phyloP scores from a whole-genome alignment of 2,113 vertebrate species.

The Tonatia bakeri region DNA sequence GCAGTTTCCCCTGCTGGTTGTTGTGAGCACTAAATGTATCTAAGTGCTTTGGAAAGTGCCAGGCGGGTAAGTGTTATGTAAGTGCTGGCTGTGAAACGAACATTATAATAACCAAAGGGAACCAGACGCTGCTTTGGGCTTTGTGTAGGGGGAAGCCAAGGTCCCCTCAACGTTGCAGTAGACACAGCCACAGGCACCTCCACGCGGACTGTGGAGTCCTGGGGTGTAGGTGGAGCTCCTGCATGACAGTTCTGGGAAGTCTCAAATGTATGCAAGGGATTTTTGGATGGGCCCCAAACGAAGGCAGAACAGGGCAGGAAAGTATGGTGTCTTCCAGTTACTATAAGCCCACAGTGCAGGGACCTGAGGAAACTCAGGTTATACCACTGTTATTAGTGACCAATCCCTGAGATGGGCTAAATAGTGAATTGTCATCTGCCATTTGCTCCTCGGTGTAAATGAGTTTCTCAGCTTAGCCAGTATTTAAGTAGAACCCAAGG shows the following conservation, averaged over 20 bases:
- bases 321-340: not conserved
- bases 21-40: not conserved
- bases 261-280: not conserved
- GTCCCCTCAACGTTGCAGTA: not conserved
- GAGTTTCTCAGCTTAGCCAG: not conserved
- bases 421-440: not conserved
- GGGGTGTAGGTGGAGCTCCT: not conserved
- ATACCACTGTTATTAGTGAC: not conserved
- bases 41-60: not conserved
- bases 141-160: accelerated
- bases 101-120: not conserved
- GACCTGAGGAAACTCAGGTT: not conserved
- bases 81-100: not conserved
- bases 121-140: not conserved
- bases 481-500: not conserved
- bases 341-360: not conserved
- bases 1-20: not conserved
- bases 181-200: not conserved
- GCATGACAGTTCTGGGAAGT: not conserved
- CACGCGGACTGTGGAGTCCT: not conserved
- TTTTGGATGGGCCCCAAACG: not conserved
- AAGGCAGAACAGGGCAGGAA: not conserved
- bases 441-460: not conserved
- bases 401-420: not conserved
- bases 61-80: not conserved